Evolutionary conservation across 1,140 invertebrate genomes (phyloP).

Genomic region (Diachasmimorpha longicaudata): DNA sequence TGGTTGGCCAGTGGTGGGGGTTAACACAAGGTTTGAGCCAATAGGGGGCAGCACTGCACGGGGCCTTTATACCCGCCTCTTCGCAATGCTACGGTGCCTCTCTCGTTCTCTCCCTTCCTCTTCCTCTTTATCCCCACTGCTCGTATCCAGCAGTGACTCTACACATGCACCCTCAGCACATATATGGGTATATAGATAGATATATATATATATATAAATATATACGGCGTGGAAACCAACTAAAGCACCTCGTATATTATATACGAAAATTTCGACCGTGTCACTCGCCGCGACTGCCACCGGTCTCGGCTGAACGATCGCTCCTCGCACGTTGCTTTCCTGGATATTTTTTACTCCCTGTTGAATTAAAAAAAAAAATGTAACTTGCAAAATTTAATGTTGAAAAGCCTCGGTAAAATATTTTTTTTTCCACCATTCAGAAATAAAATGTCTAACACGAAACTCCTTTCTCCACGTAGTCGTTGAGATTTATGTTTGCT

Average conservation of each 20-base stretch:
- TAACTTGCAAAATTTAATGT: neutral
- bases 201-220: neutral
- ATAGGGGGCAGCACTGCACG: slow-evolving; percentile 48
- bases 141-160: neutral
- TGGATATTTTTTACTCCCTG: neutral
- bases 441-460: neutral
- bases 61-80: slow-evolving; percentile 18
- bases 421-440: neutral
- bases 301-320: slow-evolving; percentile 20
- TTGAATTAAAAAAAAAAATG: neutral
- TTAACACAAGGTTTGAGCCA: slow-evolving; percentile 38
- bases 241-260: slow-evolving; percentile 21
- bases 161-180: slow-evolving; percentile 8
- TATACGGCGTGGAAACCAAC: slow-evolving; percentile 6
- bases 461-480: neutral
- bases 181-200: neutral
- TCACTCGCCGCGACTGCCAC: slow-evolving; percentile 32
- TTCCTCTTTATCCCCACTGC: neutral
- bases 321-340: slow-evolving; percentile 10
- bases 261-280: slow-evolving; percentile 29
- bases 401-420: neutral
- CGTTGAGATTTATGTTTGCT: neutral
- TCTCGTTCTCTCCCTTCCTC: slow-evolving; percentile 21
- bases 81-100: slow-evolving; percentile 22
- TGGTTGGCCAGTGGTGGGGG: slow-evolving; percentile 33